Evolutionary conservation across 2,113 vertebrate species (phyloP).

Genomic region (Ctenodactylus gundi): DNA sequence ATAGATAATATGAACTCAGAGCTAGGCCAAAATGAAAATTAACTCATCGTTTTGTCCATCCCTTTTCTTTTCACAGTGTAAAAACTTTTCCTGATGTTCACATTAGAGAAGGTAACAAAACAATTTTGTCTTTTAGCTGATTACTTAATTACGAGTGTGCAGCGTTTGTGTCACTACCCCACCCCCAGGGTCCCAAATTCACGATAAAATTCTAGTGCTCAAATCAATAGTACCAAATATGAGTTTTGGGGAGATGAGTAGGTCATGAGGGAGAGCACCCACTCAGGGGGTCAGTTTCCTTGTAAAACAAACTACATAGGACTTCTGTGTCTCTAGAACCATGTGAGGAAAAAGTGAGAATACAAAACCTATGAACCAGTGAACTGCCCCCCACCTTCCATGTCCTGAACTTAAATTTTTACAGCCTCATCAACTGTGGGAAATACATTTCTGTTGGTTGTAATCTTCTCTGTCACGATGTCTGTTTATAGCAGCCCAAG

Average conservation of each 20-base stretch:
- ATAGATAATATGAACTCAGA: neutral
- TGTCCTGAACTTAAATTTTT: neutral
- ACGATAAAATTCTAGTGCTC: neutral
- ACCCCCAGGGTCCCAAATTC: neutral
- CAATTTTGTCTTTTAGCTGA: neutral
- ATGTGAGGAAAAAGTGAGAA: neutral
- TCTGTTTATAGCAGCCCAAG: neutral
- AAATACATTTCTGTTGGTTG: neutral
- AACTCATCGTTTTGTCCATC: neutral
- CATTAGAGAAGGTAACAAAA: neutral
- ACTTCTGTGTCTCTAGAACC: neutral
- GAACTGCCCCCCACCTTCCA: accelerated
- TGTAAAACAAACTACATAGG: neutral
- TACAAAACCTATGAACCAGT: neutral
- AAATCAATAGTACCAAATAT: too few relatives aligned
- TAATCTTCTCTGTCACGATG: neutral
- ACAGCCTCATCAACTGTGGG: neutral
- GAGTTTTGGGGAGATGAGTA: neutral
- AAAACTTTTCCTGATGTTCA: neutral
- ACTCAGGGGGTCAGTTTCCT: neutral
- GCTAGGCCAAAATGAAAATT: neutral
- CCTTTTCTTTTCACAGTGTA: neutral
- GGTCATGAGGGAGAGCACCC: neutral
- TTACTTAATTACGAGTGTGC: neutral
- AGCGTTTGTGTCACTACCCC: too few relatives aligned